Base-by-base conservation (phyloP, 2,797 vertebrate species). In the Hylomyscus alleni region DNA sequence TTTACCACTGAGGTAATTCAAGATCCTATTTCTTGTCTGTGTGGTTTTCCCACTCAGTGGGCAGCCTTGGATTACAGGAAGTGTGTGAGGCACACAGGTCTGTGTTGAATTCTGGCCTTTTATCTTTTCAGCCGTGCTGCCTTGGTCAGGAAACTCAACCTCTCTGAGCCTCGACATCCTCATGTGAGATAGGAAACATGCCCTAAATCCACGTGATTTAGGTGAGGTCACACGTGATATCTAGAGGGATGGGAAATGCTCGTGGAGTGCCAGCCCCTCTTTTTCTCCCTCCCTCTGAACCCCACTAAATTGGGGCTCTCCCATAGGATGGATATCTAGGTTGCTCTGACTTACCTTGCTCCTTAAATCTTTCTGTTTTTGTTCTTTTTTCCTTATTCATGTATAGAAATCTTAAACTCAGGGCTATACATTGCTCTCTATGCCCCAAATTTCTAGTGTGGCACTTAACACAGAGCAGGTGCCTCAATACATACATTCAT, bases 1-100 rank as follows among this genome's bases (percentile, higher is more conserved):
- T 83, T 47, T 72, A 89, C 47, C 54, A 91, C 82, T n/a, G 92
- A 81, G 94, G 62, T 94, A 83, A 97, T 92, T 91, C 75, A 75
- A 94, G 86, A 92, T 77, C 84, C 0, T 0, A 90, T 94, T 75
- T 93, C 76, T 40, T 44, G 1, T 65, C 73, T 10, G 73, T 80
- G 40, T 60, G 37, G 77, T 52, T 34, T 54, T 13, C 26, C n/a
- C 29, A 40, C 29, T 69, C 40, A 44, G 40, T 0, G 75, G 84
- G 44, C 75, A 85, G 44, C 29, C 22, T 2, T 0, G 60, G 17
- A 26, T 40, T 65, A 31, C 1, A 26, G 31, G 34, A 87, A 12
- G 50, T 19, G 93, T 37, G 34, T 26, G 54, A 73, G 56, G 52
- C 3, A 17, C 14, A 10, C 13, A 40, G 56, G 56, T 47, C 29